phyloP scores from a whole-genome alignment of 2,113 vertebrate genomes.

The Cynopterus brachyotis region DNA sequence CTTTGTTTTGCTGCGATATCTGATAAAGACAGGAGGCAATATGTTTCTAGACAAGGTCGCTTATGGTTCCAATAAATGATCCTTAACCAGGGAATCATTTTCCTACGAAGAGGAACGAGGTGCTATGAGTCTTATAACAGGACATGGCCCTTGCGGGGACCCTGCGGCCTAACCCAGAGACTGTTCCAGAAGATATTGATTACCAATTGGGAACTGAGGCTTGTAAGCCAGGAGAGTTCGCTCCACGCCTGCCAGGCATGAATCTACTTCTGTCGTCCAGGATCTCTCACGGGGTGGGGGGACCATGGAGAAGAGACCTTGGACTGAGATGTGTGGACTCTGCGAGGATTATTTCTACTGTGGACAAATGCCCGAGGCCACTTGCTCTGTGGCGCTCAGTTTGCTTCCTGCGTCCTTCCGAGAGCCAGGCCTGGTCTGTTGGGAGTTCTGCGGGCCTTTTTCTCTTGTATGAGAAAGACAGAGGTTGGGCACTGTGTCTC shows the following conservation, averaged over 20 bases:
- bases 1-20: background rate
- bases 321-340: background rate
- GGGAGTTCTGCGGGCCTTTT: background rate
- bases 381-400: accelerated
- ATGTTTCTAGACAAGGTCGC: background rate
- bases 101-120: background rate
- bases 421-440: no score
- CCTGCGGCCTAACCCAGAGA: background rate
- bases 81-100: background rate
- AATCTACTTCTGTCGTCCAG: background rate
- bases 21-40: background rate
- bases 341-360: no score
- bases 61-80: background rate
- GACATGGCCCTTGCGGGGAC: background rate
- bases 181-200: background rate
- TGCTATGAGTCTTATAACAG: background rate
- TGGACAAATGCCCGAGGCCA: background rate
- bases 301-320: background rate
- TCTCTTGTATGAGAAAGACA: no score
- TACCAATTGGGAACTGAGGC: background rate
- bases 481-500: background rate
- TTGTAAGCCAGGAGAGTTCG: no score
- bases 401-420: background rate
- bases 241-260: accelerated
- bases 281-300: background rate